Evolutionary conservation across 2,888 invertebrate genomes (phyloP).

Genomic region (Tenthredo scrophulariae): DNA sequence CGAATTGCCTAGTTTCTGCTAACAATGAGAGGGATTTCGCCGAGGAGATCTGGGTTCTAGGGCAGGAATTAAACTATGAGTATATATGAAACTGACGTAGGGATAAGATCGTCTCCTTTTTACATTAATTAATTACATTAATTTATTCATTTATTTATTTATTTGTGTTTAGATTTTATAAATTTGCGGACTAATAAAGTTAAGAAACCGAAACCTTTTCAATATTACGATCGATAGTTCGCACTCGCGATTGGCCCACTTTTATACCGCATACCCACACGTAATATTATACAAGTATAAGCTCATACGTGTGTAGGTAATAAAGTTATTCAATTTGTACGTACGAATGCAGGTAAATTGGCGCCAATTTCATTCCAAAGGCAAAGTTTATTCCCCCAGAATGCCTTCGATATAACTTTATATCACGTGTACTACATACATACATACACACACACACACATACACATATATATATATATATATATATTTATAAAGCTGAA

Average conservation of each 20-base stretch:
- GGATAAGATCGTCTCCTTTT: not conserved
- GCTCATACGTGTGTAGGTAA: not conserved
- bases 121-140: not conserved
- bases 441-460: not conserved
- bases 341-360: conserved; percentile 37
- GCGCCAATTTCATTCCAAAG: conserved; percentile 33
- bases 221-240: conserved; percentile 21
- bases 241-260: conserved; percentile 35
- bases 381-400: conserved; percentile 25
- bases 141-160: not conserved
- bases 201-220: not conserved
- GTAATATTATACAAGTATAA: not conserved
- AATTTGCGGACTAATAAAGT: not conserved
- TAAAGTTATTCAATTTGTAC: conserved; percentile 48
- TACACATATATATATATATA: too few species aligned
- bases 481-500: not conserved
- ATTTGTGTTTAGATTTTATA: not conserved
- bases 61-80: not conserved
- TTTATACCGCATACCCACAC: not conserved
- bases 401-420: not conserved
- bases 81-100: not conserved
- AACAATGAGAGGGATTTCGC: conserved; percentile 29
- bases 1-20: conserved; percentile 39
- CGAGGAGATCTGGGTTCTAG: not conserved
- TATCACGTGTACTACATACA: not conserved